Evolutionary conservation across 2,113 vertebrate genomes (phyloP), one percentile per base, ranked within the genome.

Genomic region (Cebus imitator): DNA sequence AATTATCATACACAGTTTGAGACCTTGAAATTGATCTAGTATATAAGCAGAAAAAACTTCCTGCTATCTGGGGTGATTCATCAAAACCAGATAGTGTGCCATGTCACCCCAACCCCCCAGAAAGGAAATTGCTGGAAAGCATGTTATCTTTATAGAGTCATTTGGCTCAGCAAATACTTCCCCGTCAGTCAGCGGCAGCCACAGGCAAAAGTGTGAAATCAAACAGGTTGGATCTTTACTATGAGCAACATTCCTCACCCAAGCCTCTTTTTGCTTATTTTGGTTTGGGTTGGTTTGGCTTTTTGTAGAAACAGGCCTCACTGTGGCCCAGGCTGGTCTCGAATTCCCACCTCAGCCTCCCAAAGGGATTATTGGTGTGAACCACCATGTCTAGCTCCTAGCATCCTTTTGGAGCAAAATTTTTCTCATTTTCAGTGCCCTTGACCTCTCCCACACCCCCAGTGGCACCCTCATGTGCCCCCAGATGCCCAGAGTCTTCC

Each of bases 1-100:
- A 97, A 97, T 98, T 97, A 96, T 64, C 37, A 95, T 16, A 86
- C 96, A 79, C 96, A 94, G 97, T 97, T 96, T 97, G 97, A 97
- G 91, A 27, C 58, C 83, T 94, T 86, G 82, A 79, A 93, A 96
- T 73, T 80, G 82, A 95, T 97, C 58, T 83, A 83, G 48, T 72
- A 90, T 55, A 90, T 87, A 94, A 81, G 75, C 82, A n/a, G 72
- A 87, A 64, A 84, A 76, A 96, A 82, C 75, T 70, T 84, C 96
- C 96, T 91, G 93, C 97, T 96, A 94, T 92, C 90, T 83, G 52
- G 40, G 50, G 95, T 83, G 95, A 97, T 94, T 93, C 82, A 97
- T 96, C 97, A 97, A 91, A 97, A 70, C 68, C 91, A 97, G 91
- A 84, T 82, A 97, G 82, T 91, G 58, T 96, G 73, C 73, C 25